A percentile compares a stretch with the other conserved stretches of the same genome.
These are phyloP conservation scores for Lasioglossum morio DNA, from an alignment of 2,888 invertebrate genomes.

Conservation along the genomic window DNA sequence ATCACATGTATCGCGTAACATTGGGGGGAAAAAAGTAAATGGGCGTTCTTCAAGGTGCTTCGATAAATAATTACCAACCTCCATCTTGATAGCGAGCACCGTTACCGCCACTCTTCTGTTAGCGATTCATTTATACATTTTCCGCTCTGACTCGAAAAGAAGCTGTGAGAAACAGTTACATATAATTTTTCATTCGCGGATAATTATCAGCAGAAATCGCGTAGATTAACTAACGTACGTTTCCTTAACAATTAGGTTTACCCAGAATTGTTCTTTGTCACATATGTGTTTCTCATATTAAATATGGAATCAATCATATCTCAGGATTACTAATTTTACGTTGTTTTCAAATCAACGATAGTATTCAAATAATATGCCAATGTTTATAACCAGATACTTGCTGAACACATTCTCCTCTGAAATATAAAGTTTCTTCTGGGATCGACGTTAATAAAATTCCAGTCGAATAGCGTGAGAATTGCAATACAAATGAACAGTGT, in stretches of 20 bases:
- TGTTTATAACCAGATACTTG: not conserved
- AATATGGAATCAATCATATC: not conserved
- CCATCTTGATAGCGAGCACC: conserved; percentile 25
- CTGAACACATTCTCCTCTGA: not conserved
- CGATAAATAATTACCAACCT: conserved; percentile 49
- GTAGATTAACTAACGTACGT: too few species aligned
- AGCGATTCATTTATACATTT: conserved; percentile 48
- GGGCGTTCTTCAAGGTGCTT: conserved; percentile 45
- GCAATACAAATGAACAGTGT: not conserved
- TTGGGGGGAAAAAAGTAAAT: not conserved
- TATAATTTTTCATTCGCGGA: not conserved
- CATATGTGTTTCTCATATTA: not conserved
- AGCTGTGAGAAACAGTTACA: conserved; percentile 27
- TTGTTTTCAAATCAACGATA: too few species aligned
- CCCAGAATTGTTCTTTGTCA: not conserved
- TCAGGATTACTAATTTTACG: not conserved
- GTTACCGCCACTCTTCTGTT: conserved; percentile 48
- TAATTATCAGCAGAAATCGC: not conserved
- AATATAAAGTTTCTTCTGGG: not conserved
- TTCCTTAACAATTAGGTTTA: not conserved
- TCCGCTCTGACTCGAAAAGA: conserved; percentile 34
- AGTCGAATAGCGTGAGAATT: not conserved
- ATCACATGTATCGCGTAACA: conserved; percentile 12
- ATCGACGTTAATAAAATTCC: not conserved
- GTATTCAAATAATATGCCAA: not conserved